phyloP scores from a whole-genome alignment of 2,888 invertebrate species.

The Diadegma fenestrale region DNA sequence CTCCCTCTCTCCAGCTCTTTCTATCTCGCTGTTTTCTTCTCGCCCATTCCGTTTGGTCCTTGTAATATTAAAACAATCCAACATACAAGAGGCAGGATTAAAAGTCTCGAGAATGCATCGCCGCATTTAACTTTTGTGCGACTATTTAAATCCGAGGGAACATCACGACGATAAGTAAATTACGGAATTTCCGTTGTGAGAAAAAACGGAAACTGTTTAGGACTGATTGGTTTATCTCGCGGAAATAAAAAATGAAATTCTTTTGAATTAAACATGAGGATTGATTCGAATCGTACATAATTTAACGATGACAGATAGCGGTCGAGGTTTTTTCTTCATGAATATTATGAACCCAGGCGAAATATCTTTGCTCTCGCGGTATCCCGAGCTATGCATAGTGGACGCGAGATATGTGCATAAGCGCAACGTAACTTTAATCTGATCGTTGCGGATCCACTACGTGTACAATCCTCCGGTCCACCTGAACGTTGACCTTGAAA shows the following conservation, averaged over 20 bases:
- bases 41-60: constrained; percentile 27
- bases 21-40: constrained; percentile 21
- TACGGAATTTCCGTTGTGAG: constrained; percentile 37
- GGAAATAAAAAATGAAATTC: not conserved
- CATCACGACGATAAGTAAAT: constrained; percentile 29
- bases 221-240: not conserved
- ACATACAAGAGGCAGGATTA: constrained; percentile 24
- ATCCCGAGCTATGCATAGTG: constrained; percentile 21
- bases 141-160: constrained; percentile 45
- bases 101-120: constrained; percentile 17
- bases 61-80: constrained; percentile 56
- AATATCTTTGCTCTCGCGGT: constrained; percentile 17
- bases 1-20: constrained; percentile 22
- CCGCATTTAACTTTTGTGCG: constrained; percentile 35
- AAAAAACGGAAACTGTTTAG: constrained; percentile 2
- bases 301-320: constrained; percentile 10
- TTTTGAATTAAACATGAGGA: constrained; percentile 6
- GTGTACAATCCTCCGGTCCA: constrained; percentile 45
- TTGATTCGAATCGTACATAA: constrained; percentile 17
- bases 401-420: constrained; percentile 50
- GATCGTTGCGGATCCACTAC: constrained; percentile 53
- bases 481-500: constrained; percentile 70
- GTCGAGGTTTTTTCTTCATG: constrained; percentile 23
- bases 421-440: constrained; percentile 51
- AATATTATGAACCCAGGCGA: not conserved